These are phyloP conservation scores for Caenorhabditis inopinata DNA, from an alignment of 1,140 invertebrate genomes.

Conservation along the genomic window DNA sequence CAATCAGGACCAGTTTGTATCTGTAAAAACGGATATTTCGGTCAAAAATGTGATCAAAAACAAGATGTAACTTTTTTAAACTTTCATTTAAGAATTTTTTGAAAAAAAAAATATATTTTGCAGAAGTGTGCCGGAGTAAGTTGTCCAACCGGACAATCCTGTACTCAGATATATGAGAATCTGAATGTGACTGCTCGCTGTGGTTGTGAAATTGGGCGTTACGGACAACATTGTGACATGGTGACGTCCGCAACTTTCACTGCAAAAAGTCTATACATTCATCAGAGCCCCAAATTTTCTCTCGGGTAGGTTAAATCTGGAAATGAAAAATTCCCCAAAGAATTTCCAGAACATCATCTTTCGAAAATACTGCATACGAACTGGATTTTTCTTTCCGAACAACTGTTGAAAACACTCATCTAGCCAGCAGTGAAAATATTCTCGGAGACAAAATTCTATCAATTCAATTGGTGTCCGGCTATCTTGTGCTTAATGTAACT, in stretches of 20 bases:
- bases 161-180: neutral
- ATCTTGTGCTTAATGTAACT: constrained; percentile 41
- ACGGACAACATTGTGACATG: constrained; percentile 27
- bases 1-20: constrained; percentile 27
- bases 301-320: constrained; percentile 18
- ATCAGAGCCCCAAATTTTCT: constrained; percentile 41
- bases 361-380: constrained; percentile 33
- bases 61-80: neutral
- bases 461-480: constrained; percentile 31
- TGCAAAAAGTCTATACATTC: constrained; percentile 42
- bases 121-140: neutral
- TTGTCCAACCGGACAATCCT: constrained; percentile 39
- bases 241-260: constrained; percentile 39
- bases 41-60: constrained; percentile 37
- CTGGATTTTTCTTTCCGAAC: constrained; percentile 48
- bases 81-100: neutral
- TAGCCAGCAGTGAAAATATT: constrained; percentile 51
- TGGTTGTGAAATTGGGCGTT: constrained; percentile 43
- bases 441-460: constrained; percentile 44
- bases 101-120: neutral
- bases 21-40: constrained; percentile 15
- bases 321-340: neutral
- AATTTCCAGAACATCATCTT: neutral
- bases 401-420: constrained; percentile 50
- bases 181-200: neutral